These are phyloP conservation scores for Petrocephalus sullivani DNA, from an alignment of 2,797 vertebrate genomes.

Conservation along the genomic window DNA sequence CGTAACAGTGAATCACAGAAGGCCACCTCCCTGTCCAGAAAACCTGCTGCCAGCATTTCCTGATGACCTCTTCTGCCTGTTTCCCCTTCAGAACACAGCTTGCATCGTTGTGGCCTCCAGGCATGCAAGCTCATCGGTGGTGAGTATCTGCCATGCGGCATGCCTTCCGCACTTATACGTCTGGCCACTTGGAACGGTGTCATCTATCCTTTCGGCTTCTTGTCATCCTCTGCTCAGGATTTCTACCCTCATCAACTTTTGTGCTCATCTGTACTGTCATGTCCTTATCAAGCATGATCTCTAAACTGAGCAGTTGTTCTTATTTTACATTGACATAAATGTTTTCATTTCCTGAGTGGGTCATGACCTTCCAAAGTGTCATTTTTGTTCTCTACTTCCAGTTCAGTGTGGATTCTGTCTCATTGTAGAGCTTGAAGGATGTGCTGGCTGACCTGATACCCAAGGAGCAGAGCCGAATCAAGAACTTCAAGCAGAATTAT, in stretches of 20 bases:
- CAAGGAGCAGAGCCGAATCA: slow-evolving; percentile 87
- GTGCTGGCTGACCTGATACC: slow-evolving; percentile 79
- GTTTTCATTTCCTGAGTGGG: not conserved
- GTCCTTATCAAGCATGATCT: not conserved
- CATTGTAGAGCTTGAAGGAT: slow-evolving; percentile 83
- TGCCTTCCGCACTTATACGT: not conserved
- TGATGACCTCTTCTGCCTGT: not conserved
- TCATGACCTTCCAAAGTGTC: not conserved
- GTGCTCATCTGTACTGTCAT: not conserved
- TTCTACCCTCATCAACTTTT: not conserved
- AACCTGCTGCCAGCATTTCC: not conserved
- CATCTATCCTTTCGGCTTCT: not conserved
- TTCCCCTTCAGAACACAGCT: slow-evolving; percentile 69
- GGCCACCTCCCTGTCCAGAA: not conserved
- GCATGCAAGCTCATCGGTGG: slow-evolving; percentile 77
- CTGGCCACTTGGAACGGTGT: not conserved
- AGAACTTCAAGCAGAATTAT: slow-evolving; percentile 86
- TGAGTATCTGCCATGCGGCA: slow-evolving; percentile 52
- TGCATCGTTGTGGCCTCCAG: slow-evolving; percentile 77
- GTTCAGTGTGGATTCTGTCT: not conserved
- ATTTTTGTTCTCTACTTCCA: not conserved
- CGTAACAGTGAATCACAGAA: not conserved
- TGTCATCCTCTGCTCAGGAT: not conserved
- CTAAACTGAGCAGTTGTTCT: not conserved
- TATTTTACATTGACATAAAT: not conserved